These are phyloP conservation scores for Prunella himalayana DNA, from an alignment of 2,113 vertebrate species.

Conservation along the genomic window DNA sequence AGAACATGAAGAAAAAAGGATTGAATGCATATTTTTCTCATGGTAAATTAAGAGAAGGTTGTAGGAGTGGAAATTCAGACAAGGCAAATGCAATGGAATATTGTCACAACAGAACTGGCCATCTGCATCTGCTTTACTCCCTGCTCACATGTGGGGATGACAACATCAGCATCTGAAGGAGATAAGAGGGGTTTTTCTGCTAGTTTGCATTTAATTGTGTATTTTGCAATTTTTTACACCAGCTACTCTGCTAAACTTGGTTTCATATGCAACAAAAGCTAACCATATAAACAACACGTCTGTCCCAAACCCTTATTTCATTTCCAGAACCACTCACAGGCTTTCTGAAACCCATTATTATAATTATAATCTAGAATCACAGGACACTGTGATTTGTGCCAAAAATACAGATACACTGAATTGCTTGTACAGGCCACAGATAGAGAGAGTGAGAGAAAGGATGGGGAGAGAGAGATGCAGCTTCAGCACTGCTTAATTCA, in stretches of 20 bases:
- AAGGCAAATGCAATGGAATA: not conserved
- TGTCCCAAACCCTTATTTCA: conserved; percentile 67
- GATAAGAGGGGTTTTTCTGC: not conserved
- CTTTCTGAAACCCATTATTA: conserved; percentile 78
- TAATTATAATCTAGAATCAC: conserved; percentile 76
- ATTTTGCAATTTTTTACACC: conserved; percentile 58
- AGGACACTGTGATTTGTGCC: conserved; percentile 73
- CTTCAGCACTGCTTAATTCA: not conserved
- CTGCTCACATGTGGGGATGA: not conserved
- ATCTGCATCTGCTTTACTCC: not conserved
- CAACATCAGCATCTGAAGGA: not conserved
- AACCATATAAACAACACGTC: conserved; percentile 62
- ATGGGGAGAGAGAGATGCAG: not conserved
- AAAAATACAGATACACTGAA: conserved; percentile 58
- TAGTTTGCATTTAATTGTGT: conserved; percentile 55
- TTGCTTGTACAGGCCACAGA: conserved; percentile 33
- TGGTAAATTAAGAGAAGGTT: not conserved
- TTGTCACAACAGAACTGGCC: not conserved
- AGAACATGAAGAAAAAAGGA: conserved; percentile 14
- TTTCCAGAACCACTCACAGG: conserved; percentile 67
- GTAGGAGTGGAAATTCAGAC: not conserved
- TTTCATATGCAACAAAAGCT: conserved; percentile 70
- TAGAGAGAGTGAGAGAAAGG: not conserved
- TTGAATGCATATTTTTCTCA: not conserved
- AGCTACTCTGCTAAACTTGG: conserved; percentile 53